Base-by-base conservation (phyloP, 2,113 vertebrate genomes). In the Perccottus glenii region DNA sequence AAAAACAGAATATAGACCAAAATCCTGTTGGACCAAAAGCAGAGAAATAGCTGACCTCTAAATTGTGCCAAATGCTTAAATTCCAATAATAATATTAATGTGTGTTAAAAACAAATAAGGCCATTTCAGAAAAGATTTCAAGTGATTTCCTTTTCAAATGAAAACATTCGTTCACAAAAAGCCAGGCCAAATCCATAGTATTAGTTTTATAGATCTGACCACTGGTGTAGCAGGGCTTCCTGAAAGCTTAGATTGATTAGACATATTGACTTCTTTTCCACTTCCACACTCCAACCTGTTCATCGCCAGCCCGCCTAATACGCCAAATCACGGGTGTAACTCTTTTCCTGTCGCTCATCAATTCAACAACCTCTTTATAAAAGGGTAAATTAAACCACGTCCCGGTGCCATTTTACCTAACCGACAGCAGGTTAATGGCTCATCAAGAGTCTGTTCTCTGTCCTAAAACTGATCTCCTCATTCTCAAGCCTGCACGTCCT, bases 391-490 rank as follows among this genome's bases (percentile, higher is more conserved):
- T 82, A 88, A 87, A 82, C 80, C 84, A 77, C 58, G 50, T 83
- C 83, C 82, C 60, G 58, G 71, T 64, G 67, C 81, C 80, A 81
- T 85, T 85, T 83, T 80, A 76, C 55, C 69, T 80, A 64, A 81
- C 64, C 42, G 57, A 84, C 89, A 84, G 87, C 85, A 87, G 87
- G 86, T 89, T 85, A 90, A 90, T 86, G 80, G 80, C 80, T 89
- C 82, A 88, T 90, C 78, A 75, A 86, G 77, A 84, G 84, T 86
- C 80, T 86, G 85, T 80, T 89, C 81, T 78, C 75, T 63, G 59
- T 76, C 70, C 81, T 78, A 63, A 84, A 86, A 81, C 70, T 42
- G 77, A 83, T 80, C 66, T 68, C 71, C 69, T 80, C 75, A 60
- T 74, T 85, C 78, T 78, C 15, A 42, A 72, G 48, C 77, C 33